Base-by-base conservation (phyloP, 1,140 invertebrate genomes). In the Geopemphigus sp. region DNA sequence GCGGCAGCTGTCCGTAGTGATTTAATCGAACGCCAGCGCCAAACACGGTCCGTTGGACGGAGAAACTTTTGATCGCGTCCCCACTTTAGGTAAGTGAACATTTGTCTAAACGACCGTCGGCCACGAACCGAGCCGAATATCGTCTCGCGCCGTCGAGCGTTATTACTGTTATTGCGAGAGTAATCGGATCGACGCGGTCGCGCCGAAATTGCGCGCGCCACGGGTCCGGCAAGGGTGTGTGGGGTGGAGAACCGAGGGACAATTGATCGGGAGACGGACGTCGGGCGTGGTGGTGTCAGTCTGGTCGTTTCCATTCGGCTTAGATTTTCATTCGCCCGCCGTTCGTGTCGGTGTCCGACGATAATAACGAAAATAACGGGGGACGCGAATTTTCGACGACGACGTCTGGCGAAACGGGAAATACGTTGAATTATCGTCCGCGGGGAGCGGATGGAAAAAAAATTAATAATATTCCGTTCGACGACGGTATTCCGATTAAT, bases 81-180 rank as follows among this genome's bases (percentile, higher is more conserved):
- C 45, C 66, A 70, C 66, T 53, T 47, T 47, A 68, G 64, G 66
- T 70, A 53, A 70, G 66, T 53, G 66, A 10, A 70, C 47, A 53
- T 53, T 70, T 53, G 47, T 26, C 17, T 53, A 32, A 70, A 70
- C 45, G 47, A 39, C n/a, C 64, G 22, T 45, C 8, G 39, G 32
- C 39, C n/a, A 12, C 22, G 14, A n/a, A 47, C 17, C 29, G 19
- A 10, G 29, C n/a, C n/a, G 19, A 64, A 64, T 39, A 39, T 47
- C 22, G 39, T 22, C 22, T 68, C 47, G 24, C 64, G n/a, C 64
- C 22, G 32, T 39, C n/a, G 32, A 39, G 32, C 8, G 8, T 39
- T 39, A 39, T 39, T 39, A 39, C 8, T 39, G 8, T 39, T 39
- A 39, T 39, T 39, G 8, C n/a, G n/a, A n/a, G 32, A 47, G 47